phyloP scores from a whole-genome alignment of 2,113 vertebrate genomes.

The Paedocypris sp. region DNA sequence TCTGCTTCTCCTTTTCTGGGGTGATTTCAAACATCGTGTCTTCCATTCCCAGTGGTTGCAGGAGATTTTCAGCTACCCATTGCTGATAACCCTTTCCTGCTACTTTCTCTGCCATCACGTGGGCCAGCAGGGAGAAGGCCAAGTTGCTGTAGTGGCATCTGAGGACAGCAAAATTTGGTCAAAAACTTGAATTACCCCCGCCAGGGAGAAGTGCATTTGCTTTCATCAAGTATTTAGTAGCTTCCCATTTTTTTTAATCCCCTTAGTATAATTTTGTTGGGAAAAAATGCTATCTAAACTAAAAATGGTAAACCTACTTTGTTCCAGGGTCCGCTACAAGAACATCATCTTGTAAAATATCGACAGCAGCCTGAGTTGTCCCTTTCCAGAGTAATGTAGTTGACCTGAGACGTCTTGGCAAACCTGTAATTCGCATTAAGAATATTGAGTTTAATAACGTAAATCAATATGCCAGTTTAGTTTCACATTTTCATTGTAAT shows the following conservation, averaged over 20 bases:
- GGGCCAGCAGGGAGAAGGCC: constrained; percentile 81
- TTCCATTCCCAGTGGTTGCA: constrained; percentile 73
- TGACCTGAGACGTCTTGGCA: constrained; percentile 72
- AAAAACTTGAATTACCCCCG: background rate
- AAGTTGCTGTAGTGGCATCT: constrained; percentile 91
- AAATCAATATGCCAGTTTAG: too few relatives aligned
- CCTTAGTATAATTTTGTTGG: background rate
- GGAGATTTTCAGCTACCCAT: constrained; percentile 72
- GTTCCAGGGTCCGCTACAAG: constrained; percentile 81
- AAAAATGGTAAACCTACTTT: constrained; percentile 61
- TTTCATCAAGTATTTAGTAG: background rate
- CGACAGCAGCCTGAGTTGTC: constrained; percentile 64
- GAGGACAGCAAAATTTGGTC: constrained; percentile 25
- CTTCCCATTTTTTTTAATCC: background rate
- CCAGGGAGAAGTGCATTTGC: background rate
- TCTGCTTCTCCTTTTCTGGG: constrained; percentile 48
- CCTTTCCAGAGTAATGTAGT: constrained; percentile 79
- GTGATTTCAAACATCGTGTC: constrained; percentile 78
- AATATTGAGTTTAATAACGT: too few relatives aligned
- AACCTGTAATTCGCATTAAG: constrained; percentile 63
- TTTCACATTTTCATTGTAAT: too few relatives aligned
- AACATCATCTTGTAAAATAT: constrained; percentile 73
- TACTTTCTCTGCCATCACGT: constrained; percentile 64
- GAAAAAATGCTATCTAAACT: background rate
- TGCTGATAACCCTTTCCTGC: constrained; percentile 67